A percentile compares a stretch with the other conserved stretches of the same genome.
Conservation (phyloP, 2,113 vertebrate genomes). For the Blennius ocellaris region DNA sequence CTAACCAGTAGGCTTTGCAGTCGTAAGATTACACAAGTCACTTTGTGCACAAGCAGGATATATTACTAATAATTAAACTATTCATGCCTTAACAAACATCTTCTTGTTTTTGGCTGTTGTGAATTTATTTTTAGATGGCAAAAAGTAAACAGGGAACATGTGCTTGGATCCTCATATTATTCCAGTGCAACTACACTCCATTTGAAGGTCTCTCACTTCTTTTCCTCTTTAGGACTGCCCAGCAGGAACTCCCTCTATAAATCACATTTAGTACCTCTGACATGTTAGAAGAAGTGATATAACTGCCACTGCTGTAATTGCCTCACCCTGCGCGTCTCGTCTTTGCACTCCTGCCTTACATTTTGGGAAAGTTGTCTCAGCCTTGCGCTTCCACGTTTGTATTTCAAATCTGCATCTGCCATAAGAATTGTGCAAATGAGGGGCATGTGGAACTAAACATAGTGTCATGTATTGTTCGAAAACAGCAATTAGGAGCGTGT, state of each 20-base stretch:
- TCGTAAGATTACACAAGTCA: constrained; percentile 38
- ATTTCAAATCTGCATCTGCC: constrained; percentile 31
- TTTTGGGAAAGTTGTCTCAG: constrained; percentile 31
- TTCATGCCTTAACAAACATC: constrained; percentile 9
- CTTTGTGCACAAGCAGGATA: constrained; percentile 19
- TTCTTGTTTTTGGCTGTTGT: constrained; percentile 12
- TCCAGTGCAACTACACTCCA: constrained; percentile 16
- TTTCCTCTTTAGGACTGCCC: constrained; percentile 52
- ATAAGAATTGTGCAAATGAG: constrained; percentile 46
- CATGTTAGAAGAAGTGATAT: constrained; percentile 57
- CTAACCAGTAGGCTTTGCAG: constrained; percentile 41
- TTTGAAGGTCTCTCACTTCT: constrained; percentile 42
- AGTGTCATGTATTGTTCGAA: constrained; percentile 37
- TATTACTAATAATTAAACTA: constrained; percentile 6
- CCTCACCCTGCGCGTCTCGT: constrained; percentile 38
- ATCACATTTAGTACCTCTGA: constrained; percentile 70
- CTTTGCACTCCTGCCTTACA: constrained; percentile 47
- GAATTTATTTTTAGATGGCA: constrained; percentile 24
- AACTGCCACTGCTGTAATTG: constrained; percentile 65
- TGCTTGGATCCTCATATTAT: constrained; percentile 42
- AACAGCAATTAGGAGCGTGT: constrained; percentile 56
- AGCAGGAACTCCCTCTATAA: constrained; percentile 64
- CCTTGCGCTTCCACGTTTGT: constrained; percentile 13
- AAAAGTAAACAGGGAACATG: constrained; percentile 34
- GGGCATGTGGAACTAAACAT: constrained; percentile 26